Evolutionary conservation across 2,888 invertebrate genomes (phyloP).

Genomic region (Lapara coniferarum): DNA sequence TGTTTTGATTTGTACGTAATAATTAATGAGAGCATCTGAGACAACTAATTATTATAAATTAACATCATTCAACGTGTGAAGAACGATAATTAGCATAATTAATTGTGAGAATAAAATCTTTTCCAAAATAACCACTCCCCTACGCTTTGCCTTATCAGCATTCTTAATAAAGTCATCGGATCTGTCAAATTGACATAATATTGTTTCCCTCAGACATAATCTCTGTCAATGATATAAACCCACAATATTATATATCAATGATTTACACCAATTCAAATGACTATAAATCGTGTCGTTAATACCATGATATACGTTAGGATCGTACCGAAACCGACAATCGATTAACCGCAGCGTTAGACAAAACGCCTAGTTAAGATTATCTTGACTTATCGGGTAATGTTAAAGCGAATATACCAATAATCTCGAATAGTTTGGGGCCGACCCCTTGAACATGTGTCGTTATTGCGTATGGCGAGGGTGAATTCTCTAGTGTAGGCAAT

Average conservation of each 20-base stretch:
- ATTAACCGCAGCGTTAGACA: slow-evolving; percentile 13
- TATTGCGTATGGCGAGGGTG: slow-evolving; percentile 67
- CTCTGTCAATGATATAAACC: slow-evolving; percentile 1
- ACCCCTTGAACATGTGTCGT: slow-evolving; percentile 65
- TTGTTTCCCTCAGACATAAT: neutral
- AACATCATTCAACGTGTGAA: no score
- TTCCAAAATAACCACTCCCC: no score
- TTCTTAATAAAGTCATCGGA: no score
- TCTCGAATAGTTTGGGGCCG: slow-evolving; percentile 66
- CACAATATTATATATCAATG: neutral
- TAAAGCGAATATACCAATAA: slow-evolving; percentile 75
- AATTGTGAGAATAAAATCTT: no score
- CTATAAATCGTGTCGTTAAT: slow-evolving; percentile 2
- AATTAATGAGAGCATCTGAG: no score
- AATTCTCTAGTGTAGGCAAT: slow-evolving; percentile 74
- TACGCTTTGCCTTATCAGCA: no score
- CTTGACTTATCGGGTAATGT: slow-evolving; percentile 68
- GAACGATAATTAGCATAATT: no score
- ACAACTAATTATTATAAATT: no score
- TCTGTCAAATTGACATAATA: no score
- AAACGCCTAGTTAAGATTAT: slow-evolving; percentile 59
- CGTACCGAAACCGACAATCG: slow-evolving; percentile 20
- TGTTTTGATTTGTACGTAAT: no score
- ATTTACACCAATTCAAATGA: neutral
- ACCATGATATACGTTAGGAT: slow-evolving; percentile 12